Conservation (phyloP, 2,113 vertebrate species). For the Pholis gunnellus region DNA sequence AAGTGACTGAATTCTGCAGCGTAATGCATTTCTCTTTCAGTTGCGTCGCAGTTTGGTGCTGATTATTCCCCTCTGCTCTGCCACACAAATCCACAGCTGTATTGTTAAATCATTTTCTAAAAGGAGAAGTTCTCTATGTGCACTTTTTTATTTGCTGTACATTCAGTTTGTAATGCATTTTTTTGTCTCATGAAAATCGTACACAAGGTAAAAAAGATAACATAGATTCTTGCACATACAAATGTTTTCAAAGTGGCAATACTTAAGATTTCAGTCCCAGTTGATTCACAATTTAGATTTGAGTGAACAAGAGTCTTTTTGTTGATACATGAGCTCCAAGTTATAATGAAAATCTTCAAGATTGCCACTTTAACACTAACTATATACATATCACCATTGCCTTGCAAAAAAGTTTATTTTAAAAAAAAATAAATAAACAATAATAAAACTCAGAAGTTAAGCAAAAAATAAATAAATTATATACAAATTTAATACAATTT, state of each 20-base stretch:
- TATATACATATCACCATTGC: not conserved
- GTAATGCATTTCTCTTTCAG: not conserved
- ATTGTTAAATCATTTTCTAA: not conserved
- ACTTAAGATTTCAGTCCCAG: not conserved
- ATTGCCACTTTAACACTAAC: not conserved
- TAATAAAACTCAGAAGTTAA: too few species aligned
- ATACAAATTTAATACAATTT: not conserved
- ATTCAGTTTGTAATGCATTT: not conserved
- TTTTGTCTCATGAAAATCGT: not conserved
- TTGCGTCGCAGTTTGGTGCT: not conserved
- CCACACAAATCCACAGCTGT: not conserved
- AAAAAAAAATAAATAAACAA: too few species aligned
- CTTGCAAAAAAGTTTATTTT: not conserved
- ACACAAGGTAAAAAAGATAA: not conserved
- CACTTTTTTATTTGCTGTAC: not conserved
- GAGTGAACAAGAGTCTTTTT: not conserved
- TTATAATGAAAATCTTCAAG: not conserved
- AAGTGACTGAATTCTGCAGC: constrained; percentile 5
- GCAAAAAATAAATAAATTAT: not conserved
- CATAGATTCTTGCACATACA: not conserved
- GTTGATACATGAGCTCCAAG: not conserved
- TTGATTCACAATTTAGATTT: too few species aligned
- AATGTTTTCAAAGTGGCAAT: not conserved
- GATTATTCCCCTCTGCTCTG: constrained; percentile 1
- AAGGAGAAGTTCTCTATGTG: not conserved